phyloP scores from a whole-genome alignment of 2,113 vertebrate species.

The Solenodon paradoxus region DNA sequence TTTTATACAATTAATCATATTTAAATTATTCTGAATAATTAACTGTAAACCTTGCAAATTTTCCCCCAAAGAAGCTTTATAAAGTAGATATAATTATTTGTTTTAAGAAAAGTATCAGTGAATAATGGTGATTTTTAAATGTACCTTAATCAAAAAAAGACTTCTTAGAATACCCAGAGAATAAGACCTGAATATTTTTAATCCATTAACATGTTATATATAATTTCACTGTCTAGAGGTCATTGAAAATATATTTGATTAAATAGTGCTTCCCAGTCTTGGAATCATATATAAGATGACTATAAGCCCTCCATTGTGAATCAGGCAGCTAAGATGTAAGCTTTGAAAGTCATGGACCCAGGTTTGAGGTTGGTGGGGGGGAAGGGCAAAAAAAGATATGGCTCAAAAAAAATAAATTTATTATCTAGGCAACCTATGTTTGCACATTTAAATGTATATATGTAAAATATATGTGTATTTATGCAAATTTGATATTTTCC shows the following conservation, averaged over 20 bases:
- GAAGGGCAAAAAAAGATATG: too few relatives aligned
- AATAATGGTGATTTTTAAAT: background rate
- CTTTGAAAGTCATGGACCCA: too few relatives aligned
- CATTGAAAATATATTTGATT: constrained; percentile 38
- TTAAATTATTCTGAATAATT: constrained; percentile 12
- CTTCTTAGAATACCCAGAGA: background rate
- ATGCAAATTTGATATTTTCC: constrained; percentile 10
- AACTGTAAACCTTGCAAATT: background rate
- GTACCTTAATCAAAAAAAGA: background rate
- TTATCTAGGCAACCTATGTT: background rate
- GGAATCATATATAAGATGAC: background rate
- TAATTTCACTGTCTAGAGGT: background rate
- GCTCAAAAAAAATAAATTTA: background rate
- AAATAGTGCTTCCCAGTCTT: constrained; percentile 8
- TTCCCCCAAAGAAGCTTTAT: background rate
- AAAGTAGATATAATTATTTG: background rate
- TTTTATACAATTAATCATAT: background rate
- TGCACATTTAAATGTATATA: background rate
- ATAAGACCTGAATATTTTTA: background rate
- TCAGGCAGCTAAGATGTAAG: too few relatives aligned
- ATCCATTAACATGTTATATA: background rate
- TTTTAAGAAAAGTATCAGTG: background rate
- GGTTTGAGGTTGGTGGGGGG: too few relatives aligned
- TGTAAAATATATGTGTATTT: background rate
- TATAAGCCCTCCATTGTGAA: too few relatives aligned